Conservation (phyloP, 2,113 vertebrate genomes). For the Tyrannus savana region DNA sequence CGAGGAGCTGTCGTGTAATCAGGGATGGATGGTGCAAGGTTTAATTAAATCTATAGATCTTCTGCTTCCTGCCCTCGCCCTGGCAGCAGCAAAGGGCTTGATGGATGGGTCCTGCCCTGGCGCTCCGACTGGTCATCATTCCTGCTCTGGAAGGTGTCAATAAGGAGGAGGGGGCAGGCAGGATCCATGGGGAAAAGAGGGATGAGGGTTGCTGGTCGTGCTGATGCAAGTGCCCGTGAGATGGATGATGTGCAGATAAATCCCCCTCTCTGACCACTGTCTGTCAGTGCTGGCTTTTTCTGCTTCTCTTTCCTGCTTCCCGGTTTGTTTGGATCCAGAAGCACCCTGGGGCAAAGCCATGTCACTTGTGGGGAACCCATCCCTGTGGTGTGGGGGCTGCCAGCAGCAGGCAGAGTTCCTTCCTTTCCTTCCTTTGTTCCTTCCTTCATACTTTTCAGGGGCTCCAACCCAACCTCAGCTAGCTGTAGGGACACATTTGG, state of each 20-base stretch:
- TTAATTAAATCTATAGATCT: conserved; percentile 73
- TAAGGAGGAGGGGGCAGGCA: neutral
- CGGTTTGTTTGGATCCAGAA: rapidly evolving
- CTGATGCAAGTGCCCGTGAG: neutral
- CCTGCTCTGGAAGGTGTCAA: neutral
- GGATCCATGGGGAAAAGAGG: neutral
- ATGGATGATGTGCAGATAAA: neutral
- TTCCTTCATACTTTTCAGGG: neutral
- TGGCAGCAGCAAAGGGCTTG: conserved; percentile 7
- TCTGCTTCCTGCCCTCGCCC: conserved; percentile 33
- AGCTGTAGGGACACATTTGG: neutral
- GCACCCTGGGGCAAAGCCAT: rapidly evolving
- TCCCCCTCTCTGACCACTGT: neutral
- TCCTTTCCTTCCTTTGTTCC: neutral
- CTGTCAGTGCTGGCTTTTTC: rapidly evolving
- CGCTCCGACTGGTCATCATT: neutral
- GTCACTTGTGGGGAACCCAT: rapidly evolving
- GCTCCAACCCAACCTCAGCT: neutral
- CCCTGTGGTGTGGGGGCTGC: rapidly evolving
- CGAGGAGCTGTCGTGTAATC: neutral
- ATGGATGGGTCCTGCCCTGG: conserved; percentile 35
- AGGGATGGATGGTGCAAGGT: conserved; percentile 8
- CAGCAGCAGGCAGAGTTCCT: neutral
- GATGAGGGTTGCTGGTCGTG: neutral
- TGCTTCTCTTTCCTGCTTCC: neutral